These are phyloP conservation scores for Physocephala rufipes DNA, from an alignment of 2,888 invertebrate species.

Conservation along the genomic window DNA sequence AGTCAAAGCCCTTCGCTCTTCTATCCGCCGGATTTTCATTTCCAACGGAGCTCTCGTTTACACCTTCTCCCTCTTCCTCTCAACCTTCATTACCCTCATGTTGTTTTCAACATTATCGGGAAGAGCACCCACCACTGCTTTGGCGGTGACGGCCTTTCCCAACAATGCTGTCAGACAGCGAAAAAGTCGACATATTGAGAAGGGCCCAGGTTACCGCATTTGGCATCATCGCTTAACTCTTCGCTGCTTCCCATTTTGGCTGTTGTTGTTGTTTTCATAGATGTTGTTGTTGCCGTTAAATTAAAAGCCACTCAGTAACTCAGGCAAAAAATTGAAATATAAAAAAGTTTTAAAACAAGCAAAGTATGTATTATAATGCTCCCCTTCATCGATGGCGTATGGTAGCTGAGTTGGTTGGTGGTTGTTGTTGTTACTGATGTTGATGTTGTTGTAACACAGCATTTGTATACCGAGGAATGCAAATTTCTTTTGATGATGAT, in stretches of 20 bases:
- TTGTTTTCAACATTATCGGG: too few species aligned
- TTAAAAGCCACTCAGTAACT: slow-evolving; percentile 33
- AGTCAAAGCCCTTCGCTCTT: neutral
- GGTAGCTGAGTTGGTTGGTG: neutral
- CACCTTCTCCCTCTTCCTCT: too few species aligned
- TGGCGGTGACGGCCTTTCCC: neutral
- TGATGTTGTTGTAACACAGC: slow-evolving; percentile 17
- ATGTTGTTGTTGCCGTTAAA: slow-evolving; percentile 26
- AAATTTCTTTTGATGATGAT: slow-evolving; percentile 27
- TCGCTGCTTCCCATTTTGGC: neutral
- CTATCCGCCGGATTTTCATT: too few species aligned
- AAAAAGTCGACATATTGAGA: slow-evolving; percentile 12
- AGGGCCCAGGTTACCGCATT: neutral
- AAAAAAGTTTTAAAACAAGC: neutral
- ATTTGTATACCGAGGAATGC: slow-evolving; percentile 15
- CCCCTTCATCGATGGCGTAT: neutral
- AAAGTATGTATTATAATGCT: neutral
- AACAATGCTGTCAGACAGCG: neutral
- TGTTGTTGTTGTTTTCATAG: neutral
- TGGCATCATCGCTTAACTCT: neutral
- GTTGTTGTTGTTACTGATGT: neutral
- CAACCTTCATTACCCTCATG: too few species aligned
- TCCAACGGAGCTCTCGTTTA: too few species aligned
- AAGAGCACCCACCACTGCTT: neutral
- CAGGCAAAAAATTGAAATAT: neutral